Base-by-base conservation (phyloP, 2,113 vertebrate genomes). In the Oryzias javanicus region DNA sequence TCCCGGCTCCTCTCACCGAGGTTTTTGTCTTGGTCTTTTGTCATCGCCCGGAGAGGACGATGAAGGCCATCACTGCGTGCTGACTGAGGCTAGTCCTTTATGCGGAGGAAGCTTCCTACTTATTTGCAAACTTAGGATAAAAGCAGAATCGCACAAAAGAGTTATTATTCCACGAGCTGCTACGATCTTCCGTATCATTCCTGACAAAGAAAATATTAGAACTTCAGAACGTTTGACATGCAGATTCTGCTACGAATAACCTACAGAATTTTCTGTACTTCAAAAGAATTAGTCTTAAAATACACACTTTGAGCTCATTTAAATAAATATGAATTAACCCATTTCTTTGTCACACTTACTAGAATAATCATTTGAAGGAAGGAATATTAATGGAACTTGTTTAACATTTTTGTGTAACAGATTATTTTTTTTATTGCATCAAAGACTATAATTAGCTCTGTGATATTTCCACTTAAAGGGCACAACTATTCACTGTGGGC, bases 111-210 rank as follows among this genome's bases (percentile, higher is more conserved):
- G 70, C 54, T 16, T 68, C 27, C 42, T 53, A 15, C 14, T 55
- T 55, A 79, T 70, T 10, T 51, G 75, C 46, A 70, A 70, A 52
- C 59, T 40, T 55, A 67, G 73, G 40, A 54, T 55, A 45, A 60
- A 54, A 65, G 52, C 51, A 53, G 54, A 53, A 27, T 52, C 58
- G 42, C 27, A 27, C 42, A 40, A 10, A 49, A 70, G 55, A 35
- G 1, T 3, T 2, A 35, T 35, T 56, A 60, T 54, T 55, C 25
- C 6, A 14, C 66, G 42, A 18, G 24, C 24, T 49, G 60, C 16
- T 42, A 41, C 2, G 12, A 22, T 68, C 47, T 27, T 55, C 14
- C 42, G 40, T 58, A 42, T 49, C n/a, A 14, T 14, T 60, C 46
- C 25, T 44, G 7, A 45, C 25, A 35, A 51, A 14, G 46, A 60